Evolutionary conservation across 2,797 vertebrate genomes (phyloP), one percentile per base, ranked within the genome.

Genomic region (Pangasius krempfi): DNA sequence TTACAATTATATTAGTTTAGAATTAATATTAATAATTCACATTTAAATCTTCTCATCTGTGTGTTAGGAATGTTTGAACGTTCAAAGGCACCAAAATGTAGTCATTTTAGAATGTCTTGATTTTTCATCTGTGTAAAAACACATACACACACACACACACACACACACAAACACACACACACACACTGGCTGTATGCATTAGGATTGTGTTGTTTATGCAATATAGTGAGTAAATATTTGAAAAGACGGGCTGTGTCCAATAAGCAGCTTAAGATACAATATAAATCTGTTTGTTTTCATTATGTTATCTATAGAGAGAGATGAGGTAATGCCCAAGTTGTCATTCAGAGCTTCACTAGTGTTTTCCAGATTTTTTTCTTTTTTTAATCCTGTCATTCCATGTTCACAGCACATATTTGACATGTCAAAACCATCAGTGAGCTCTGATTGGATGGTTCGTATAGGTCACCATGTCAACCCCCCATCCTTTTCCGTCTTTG

Each of bases 191-290:
- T 89, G 91, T 87, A 84, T 86, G 89, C 84, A 58, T 88, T 88
- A 75, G 89, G 90, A 90, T 92, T 87, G 89, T 87, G 85, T 89
- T 95, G 94, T 96, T 95, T 96, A 95, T 95, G 92, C 91, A 92
- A 95, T 95, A 96, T 95, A 95, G 94, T 93, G 94, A 94, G 94
- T 93, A 95, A 96, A 96, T 96, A 96, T 96, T 96, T 96, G 93
- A 93, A 88, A 79, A 85, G 89, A 81, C 86, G 72, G 88, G 50
- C 89, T 90, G 86, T 88, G 73, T 89, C 86, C 84, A 89, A 91
- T 90, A 92, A 92, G 89, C 89, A 90, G 91, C 90, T 92, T 92
- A 92, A 90, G 91, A 90, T 91, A 92, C 89, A 92, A 90, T 90
- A 91, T 92, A 91, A 92, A 92, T 88, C 89, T 92, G 91, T 92